phyloP scores from a whole-genome alignment of 2,113 vertebrate genomes.

The Leucoraja erinaceus region DNA sequence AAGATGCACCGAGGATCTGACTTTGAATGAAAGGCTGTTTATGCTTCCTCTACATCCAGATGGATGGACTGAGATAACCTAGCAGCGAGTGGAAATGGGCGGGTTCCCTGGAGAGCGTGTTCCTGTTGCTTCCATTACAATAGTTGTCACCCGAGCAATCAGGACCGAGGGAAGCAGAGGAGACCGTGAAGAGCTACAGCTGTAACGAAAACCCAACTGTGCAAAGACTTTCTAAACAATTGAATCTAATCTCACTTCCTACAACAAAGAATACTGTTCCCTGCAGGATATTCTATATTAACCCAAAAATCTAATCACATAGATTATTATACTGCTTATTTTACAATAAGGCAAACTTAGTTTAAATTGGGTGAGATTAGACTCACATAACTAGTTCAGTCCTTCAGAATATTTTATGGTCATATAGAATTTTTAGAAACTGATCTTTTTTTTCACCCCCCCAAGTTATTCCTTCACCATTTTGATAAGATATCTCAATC shows the following conservation, averaged over 20 bases:
- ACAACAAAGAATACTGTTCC: constrained; percentile 17
- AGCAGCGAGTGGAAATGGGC: constrained; percentile 25
- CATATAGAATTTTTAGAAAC: neutral
- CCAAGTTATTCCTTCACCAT: neutral
- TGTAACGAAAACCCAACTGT: constrained; percentile 37
- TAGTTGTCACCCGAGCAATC: constrained; percentile 45
- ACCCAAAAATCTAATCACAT: neutral
- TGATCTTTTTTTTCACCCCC: too few species aligned
- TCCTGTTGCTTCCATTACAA: constrained; percentile 46
- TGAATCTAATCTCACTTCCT: constrained; percentile 37
- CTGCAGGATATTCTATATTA: constrained; percentile 22
- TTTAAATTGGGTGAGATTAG: neutral
- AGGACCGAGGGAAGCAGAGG: constrained; percentile 45
- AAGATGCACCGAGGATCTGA: constrained; percentile 37
- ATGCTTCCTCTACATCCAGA: constrained; percentile 41
- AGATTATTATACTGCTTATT: constrained; percentile 8
- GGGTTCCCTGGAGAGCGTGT: constrained; percentile 41
- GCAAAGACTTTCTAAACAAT: constrained; percentile 32
- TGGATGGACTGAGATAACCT: constrained; percentile 39
- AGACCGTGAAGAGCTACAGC: constrained; percentile 45
- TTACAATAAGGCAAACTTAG: neutral
- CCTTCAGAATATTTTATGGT: neutral
- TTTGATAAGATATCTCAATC: neutral
- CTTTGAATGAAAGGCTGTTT: neutral
- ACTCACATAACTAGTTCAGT: neutral